Percentiles rank a stretch among this genome's conserved stretches.
These are phyloP conservation scores for Tachina grossa DNA, from an alignment of 2,888 invertebrate genomes.

Conservation along the genomic window DNA sequence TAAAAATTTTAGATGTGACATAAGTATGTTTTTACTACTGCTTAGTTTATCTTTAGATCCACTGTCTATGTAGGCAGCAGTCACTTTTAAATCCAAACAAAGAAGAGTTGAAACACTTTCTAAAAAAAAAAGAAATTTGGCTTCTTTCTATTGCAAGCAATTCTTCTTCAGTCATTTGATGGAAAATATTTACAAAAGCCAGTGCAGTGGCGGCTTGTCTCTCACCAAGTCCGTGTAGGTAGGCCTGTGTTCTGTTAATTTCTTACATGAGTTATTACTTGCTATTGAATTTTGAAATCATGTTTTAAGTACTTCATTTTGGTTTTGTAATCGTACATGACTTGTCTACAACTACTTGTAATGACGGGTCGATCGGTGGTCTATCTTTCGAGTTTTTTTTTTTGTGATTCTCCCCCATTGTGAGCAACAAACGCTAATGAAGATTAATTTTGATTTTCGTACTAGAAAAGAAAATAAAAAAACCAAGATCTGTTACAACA, in stretches of 20 bases:
- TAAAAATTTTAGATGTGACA: too few species aligned
- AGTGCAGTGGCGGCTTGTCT: slow-evolving; percentile 27
- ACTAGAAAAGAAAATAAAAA: background rate
- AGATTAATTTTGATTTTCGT: slow-evolving; percentile 65
- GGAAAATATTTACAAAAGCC: slow-evolving; percentile 36
- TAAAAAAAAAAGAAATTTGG: background rate
- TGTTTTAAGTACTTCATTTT: slow-evolving; percentile 39
- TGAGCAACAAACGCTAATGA: slow-evolving; percentile 63
- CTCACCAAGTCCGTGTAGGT: slow-evolving; percentile 12
- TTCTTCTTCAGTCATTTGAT: slow-evolving; percentile 29
- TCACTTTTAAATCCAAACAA: background rate
- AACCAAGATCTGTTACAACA: slow-evolving; percentile 33
- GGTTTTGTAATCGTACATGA: slow-evolving; percentile 44
- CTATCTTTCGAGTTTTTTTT: background rate
- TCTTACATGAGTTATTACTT: slow-evolving; percentile 60
- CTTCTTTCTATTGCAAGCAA: slow-evolving; percentile 20
- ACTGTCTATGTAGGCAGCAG: slow-evolving; percentile 19
- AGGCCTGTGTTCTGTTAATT: slow-evolving; percentile 42
- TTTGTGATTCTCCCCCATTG: slow-evolving; percentile 52
- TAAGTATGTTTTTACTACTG: too few species aligned
- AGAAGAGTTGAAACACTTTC: slow-evolving; percentile 15
- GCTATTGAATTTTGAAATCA: slow-evolving; percentile 53
- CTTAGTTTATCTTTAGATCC: background rate
- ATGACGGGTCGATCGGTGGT: slow-evolving; percentile 23
- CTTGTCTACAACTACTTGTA: slow-evolving; percentile 41